Conservation (phyloP, 2,797 vertebrate genomes). For the Coluber constrictor region DNA sequence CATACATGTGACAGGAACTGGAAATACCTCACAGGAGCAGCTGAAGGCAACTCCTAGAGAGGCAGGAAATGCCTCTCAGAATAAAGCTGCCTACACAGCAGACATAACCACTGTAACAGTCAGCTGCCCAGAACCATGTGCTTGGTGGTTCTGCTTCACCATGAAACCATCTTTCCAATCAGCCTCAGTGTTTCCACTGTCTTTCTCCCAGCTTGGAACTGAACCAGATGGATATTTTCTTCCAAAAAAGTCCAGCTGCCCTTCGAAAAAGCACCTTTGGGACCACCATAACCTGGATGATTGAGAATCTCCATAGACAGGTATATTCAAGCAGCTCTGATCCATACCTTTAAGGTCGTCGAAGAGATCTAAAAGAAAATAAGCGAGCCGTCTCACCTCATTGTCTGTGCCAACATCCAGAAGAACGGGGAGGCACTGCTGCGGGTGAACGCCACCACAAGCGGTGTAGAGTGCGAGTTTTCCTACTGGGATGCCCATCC, state of each 20-base stretch:
- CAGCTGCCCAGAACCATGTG: too few species aligned
- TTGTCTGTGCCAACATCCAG: constrained; percentile 87
- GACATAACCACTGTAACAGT: too few species aligned
- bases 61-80: too few species aligned
- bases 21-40: too few species aligned
- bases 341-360: not conserved
- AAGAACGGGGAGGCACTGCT: constrained; percentile 84
- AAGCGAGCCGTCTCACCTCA: constrained; percentile 67
- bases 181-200: too few species aligned
- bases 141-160: too few species aligned
- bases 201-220: too few species aligned
- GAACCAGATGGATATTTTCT: too few species aligned
- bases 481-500: constrained; percentile 87
- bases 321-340: not conserved
- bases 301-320: not conserved
- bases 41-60: too few species aligned
- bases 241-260: not conserved
- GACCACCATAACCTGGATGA: not conserved
- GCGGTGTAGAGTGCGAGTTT: constrained; percentile 87
- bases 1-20: too few species aligned
- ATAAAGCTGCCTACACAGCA: too few species aligned
- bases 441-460: constrained; percentile 81
- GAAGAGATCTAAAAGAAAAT: not conserved
- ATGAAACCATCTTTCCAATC: too few species aligned
- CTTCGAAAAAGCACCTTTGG: not conserved